Conservation (phyloP, 2,888 invertebrate genomes). For the Dryadula phaetusa region DNA sequence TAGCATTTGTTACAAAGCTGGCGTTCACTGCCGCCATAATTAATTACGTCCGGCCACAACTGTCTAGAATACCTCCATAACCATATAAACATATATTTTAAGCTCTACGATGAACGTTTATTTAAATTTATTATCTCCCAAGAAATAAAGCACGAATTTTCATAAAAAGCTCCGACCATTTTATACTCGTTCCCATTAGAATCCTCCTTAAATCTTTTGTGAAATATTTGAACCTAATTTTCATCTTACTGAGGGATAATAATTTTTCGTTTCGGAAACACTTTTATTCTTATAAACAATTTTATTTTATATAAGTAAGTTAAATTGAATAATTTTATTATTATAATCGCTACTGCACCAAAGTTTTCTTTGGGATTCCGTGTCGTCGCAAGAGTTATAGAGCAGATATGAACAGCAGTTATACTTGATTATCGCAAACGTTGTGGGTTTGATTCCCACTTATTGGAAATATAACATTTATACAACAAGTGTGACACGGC, state of each 20-base stretch:
- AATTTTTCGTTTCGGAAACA: constrained; percentile 16
- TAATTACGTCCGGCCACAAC: not conserved
- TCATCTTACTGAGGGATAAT: constrained; percentile 32
- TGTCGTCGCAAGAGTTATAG: too few species aligned
- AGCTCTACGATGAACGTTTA: constrained; percentile 20
- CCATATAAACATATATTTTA: constrained; percentile 20
- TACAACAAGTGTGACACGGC: too few species aligned
- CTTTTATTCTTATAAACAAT: constrained; percentile 2
- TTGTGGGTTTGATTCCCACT: too few species aligned
- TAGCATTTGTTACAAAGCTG: not conserved
- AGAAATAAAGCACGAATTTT: constrained; percentile 31
- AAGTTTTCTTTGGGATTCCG: not conserved
- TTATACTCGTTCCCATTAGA: constrained; percentile 34
- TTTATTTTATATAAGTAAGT: not conserved
- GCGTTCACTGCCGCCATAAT: not conserved
- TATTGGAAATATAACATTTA: too few species aligned
- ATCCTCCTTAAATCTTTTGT: constrained; percentile 38
- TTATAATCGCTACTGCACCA: not conserved
- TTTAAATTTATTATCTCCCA: constrained; percentile 36
- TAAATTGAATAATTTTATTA: not conserved
- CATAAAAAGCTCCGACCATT: constrained; percentile 28
- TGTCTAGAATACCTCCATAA: not conserved
- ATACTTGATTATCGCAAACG: too few species aligned
- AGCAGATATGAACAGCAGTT: too few species aligned
- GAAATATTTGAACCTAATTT: constrained; percentile 42